phyloP scores from a whole-genome alignment of 2,797 vertebrate species.

The Scleropages formosus region DNA sequence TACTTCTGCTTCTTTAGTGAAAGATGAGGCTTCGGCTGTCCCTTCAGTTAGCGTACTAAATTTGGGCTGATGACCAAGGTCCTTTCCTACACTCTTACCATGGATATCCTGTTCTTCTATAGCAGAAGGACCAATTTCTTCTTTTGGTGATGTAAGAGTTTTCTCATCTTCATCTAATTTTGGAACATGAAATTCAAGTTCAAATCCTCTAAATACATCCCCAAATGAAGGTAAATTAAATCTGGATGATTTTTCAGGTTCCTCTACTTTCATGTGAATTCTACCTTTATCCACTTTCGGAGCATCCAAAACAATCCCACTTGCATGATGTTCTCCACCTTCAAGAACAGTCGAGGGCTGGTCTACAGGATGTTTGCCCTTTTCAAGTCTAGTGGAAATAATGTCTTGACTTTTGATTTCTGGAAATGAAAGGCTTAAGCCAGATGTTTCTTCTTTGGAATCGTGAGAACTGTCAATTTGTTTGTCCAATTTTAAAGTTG shows the following conservation, averaged over 20 bases:
- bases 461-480: background rate
- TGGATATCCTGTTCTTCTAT: slow-evolving; percentile 32
- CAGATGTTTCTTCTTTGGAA: background rate
- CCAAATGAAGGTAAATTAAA: slow-evolving; percentile 67
- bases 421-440: background rate
- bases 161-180: slow-evolving; percentile 51
- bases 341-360: background rate
- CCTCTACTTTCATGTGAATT: slow-evolving; percentile 43
- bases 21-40: slow-evolving; percentile 27
- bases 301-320: background rate
- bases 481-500: slow-evolving; percentile 1
- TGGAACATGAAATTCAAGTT: slow-evolving; percentile 66
- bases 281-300: background rate
- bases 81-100: slow-evolving; percentile 15
- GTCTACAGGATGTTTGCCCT: background rate
- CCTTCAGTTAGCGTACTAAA: slow-evolving; percentile 24
- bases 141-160: slow-evolving; percentile 39
- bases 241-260: slow-evolving; percentile 67
- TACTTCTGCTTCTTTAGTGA: slow-evolving; percentile 40
- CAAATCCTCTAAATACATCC: slow-evolving; percentile 58
- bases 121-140: slow-evolving; percentile 31
- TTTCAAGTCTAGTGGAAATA: background rate
- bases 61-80: background rate
- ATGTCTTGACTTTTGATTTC: slow-evolving; percentile 15
- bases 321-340: background rate